A percentile compares a stretch with the other conserved stretches of the same genome.
These are phyloP conservation scores for Ariopsis seemanni DNA, from an alignment of 2,113 vertebrate genomes.

Conservation along the genomic window DNA sequence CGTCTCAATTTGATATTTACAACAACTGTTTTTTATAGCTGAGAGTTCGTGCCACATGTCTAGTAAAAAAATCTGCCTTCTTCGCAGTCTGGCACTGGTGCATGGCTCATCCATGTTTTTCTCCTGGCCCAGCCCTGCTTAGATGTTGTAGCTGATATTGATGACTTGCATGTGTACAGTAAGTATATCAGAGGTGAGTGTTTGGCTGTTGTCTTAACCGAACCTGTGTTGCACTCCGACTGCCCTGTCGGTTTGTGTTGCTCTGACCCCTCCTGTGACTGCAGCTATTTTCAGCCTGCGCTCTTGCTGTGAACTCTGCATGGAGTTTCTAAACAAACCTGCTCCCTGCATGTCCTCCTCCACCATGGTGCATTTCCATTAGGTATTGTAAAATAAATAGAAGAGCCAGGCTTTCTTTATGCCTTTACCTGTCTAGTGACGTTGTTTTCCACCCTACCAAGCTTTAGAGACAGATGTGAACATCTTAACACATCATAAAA, in stretches of 20 bases:
- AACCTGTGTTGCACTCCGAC: conserved; percentile 17
- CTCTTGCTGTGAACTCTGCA: conserved; percentile 44
- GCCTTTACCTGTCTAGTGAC: not conserved
- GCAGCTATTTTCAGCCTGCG: conserved; percentile 51
- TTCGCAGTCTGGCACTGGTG: not conserved
- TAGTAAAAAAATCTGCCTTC: conserved; percentile 1
- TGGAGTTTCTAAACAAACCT: conserved; percentile 46
- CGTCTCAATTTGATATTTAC: conserved; percentile 12
- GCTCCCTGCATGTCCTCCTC: conserved; percentile 29
- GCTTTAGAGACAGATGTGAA: not conserved
- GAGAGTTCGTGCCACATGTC: not conserved
- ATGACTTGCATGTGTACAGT: conserved; percentile 41
- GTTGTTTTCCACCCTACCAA: not conserved
- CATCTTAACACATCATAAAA: not conserved
- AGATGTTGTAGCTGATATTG: conserved; percentile 27
- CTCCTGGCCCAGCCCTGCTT: conserved; percentile 13
- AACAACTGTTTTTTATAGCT: not conserved
- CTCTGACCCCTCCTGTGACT: conserved; percentile 49
- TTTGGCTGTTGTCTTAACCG: conserved; percentile 25
- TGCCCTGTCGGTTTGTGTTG: conserved; percentile 34
- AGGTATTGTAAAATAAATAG: not conserved
- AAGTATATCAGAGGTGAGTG: conserved; percentile 32
- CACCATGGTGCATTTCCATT: conserved; percentile 29
- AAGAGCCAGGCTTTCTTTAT: not conserved
- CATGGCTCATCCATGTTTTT: conserved; percentile 11